Conservation (phyloP, 2,888 invertebrate species). For the Scelioninae gen. 1 region DNA sequence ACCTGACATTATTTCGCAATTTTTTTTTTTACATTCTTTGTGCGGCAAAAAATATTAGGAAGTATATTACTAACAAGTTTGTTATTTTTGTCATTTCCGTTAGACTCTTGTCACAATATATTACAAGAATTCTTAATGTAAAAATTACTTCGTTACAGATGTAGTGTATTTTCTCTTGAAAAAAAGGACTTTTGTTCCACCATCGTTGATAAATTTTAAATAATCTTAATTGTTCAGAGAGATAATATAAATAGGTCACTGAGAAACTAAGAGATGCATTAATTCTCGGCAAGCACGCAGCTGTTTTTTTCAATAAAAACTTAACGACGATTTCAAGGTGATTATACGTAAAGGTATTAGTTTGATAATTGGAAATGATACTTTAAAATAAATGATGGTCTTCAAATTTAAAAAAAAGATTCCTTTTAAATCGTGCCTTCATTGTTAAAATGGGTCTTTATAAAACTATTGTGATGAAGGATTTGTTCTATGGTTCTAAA, state of each 20-base stretch:
- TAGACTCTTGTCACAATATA: constrained; percentile 5
- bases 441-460: too few relatives aligned
- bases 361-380: too few relatives aligned
- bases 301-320: constrained; percentile 2
- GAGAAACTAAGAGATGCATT: neutral
- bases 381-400: too few relatives aligned
- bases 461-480: too few relatives aligned
- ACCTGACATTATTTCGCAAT: constrained; percentile 47
- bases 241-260: constrained; percentile 10
- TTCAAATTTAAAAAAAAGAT: too few relatives aligned
- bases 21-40: constrained; percentile 45
- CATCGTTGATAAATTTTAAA: constrained; percentile 8
- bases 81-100: neutral
- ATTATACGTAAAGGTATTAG: too few relatives aligned
- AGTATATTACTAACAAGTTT: constrained; percentile 45
- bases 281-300: neutral
- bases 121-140: too few relatives aligned
- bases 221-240: neutral
- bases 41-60: constrained; percentile 15
- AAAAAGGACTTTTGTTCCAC: neutral
- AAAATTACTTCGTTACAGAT: constrained; percentile 21
- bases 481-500: too few relatives aligned
- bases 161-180: neutral
- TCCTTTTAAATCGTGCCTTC: too few relatives aligned
- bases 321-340: too few relatives aligned